Percentiles rank a stretch among this genome's conserved stretches.
phyloP scores from a whole-genome alignment of 1,140 invertebrate species.

The Diorhabda elongata region DNA sequence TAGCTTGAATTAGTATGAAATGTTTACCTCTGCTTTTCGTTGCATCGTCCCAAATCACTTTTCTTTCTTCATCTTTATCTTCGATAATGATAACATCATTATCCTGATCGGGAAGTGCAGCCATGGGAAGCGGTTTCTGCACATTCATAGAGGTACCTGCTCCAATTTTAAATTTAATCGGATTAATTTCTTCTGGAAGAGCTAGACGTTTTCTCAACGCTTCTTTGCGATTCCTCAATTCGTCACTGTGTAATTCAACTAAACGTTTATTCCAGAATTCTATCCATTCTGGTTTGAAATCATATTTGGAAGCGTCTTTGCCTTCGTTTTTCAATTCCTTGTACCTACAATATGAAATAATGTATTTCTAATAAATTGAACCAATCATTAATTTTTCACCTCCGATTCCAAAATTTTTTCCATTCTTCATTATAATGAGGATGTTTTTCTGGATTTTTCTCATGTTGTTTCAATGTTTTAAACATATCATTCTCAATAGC shows the following conservation, averaged over 20 bases:
- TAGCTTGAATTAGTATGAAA: neutral
- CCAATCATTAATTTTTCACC: slow-evolving; percentile 20
- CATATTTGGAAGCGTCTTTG: slow-evolving; percentile 70
- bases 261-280: slow-evolving; percentile 75
- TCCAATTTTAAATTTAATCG: slow-evolving; percentile 43
- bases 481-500: slow-evolving; percentile 52
- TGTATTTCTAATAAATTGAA: no score
- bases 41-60: slow-evolving; percentile 37
- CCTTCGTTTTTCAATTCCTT: slow-evolving; percentile 74
- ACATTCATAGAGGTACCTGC: slow-evolving; percentile 8
- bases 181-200: slow-evolving; percentile 41
- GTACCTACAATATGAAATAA: slow-evolving; percentile 50
- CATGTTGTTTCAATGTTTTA: slow-evolving; percentile 64
- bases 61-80: slow-evolving; percentile 37
- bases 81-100: slow-evolving; percentile 44
- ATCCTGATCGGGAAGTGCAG: slow-evolving; percentile 42
- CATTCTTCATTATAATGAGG: slow-evolving; percentile 80
- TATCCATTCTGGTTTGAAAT: slow-evolving; percentile 85
- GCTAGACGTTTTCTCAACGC: slow-evolving; percentile 49
- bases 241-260: slow-evolving; percentile 68
- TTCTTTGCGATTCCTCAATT: slow-evolving; percentile 56
- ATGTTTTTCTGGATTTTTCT: slow-evolving; percentile 81
- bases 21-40: neutral
- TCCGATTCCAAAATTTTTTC: slow-evolving; percentile 64
- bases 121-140: slow-evolving; percentile 32